A percentile compares a stretch with the other conserved stretches of the same genome.
phyloP scores from a whole-genome alignment of 2,888 invertebrate genomes.

The Dolichopus griseipennis region DNA sequence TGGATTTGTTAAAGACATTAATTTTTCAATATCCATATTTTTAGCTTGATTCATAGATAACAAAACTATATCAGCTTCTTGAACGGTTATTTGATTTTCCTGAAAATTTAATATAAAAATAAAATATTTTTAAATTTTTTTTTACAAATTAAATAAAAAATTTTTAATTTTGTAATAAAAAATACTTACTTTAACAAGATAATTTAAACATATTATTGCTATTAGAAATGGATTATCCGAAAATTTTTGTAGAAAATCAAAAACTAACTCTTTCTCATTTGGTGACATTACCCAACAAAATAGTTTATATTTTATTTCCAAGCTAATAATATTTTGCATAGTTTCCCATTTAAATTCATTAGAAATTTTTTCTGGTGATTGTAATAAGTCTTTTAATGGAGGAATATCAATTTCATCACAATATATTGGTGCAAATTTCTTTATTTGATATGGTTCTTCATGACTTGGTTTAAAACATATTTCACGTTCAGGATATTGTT shows the following conservation, averaged over 20 bases:
- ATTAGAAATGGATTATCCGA: slow-evolving; percentile 13
- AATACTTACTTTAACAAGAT: slow-evolving; percentile 17
- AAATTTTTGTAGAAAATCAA: slow-evolving; percentile 8
- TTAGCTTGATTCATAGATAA: slow-evolving; percentile 16
- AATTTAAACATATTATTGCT: slow-evolving; percentile 14
- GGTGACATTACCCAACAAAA: slow-evolving; percentile 14
- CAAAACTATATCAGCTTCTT: slow-evolving; percentile 20
- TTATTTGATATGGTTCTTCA: slow-evolving; percentile 15
- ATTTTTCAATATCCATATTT: slow-evolving; percentile 8
- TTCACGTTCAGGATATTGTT: slow-evolving; percentile 9
- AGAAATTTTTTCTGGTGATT: not conserved
- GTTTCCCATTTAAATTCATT: not conserved
- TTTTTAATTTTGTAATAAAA: not conserved
- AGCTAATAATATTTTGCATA: not conserved
- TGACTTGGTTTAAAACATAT: slow-evolving; percentile 18
- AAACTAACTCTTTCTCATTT: slow-evolving; percentile 5
- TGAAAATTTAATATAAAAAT: slow-evolving; percentile 10
- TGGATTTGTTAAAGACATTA: slow-evolving; percentile 14
- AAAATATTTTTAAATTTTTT: not conserved
- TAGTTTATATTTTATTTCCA: not conserved
- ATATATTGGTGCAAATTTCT: slow-evolving; percentile 16
- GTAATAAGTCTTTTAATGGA: slow-evolving; percentile 12
- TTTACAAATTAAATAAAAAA: not conserved
- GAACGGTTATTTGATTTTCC: slow-evolving; percentile 17
- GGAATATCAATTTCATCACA: slow-evolving; percentile 15